Base-by-base conservation (phyloP, 2,797 vertebrate species). In the Oreonectes daqikongensis region DNA sequence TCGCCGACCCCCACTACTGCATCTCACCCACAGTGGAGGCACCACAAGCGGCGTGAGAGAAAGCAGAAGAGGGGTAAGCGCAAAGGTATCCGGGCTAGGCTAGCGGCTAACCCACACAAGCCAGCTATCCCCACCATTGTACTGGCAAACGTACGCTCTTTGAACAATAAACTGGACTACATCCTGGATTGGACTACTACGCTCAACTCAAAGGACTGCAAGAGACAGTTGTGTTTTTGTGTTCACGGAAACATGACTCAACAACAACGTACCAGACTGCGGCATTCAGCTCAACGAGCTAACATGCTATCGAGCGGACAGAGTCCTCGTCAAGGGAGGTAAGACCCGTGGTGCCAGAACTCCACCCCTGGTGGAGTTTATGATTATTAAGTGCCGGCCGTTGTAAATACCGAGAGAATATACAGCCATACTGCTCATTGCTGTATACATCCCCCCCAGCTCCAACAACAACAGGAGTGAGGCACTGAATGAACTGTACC, bases 151-250 rank as follows among this genome's bases (percentile, higher is more conserved):
- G 40, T 44, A 44, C 12, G 40, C 40, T 14, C 40, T 44, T 44
- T 44, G 40, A 12, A 44, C 1, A 44, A 44, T 14, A 44, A 12
- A 44, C 40, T 44, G 40, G 10, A 44, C 40, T 44, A 44, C 40
- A 44, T 44, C 12, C 2, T n/a, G n/a, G n/a, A n/a, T n/a, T n/a
- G n/a, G 44, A 0, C 4, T 48, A 48, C 44, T 48, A 5, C 15
- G 15, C 17, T 48, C 78, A 26, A 24, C 44, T 17, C 63, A 72
- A 24, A 32, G 15, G 5, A 46, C 6, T 24, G 32, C 61, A n/a
- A n/a, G n/a, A n/a, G 59, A 78, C 28, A 73, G 50, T 14, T 68
- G 63, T 59, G 73, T 76, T n/a, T 67, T 72, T 63, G 44, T 79
- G 15, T 75, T 70, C 17, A 75, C 24, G 4, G 68, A 77, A 69